Evolutionary conservation across 1,140 invertebrate genomes (phyloP), one percentile per base, ranked within the genome.

Genomic region (Drosophila suzukii): DNA sequence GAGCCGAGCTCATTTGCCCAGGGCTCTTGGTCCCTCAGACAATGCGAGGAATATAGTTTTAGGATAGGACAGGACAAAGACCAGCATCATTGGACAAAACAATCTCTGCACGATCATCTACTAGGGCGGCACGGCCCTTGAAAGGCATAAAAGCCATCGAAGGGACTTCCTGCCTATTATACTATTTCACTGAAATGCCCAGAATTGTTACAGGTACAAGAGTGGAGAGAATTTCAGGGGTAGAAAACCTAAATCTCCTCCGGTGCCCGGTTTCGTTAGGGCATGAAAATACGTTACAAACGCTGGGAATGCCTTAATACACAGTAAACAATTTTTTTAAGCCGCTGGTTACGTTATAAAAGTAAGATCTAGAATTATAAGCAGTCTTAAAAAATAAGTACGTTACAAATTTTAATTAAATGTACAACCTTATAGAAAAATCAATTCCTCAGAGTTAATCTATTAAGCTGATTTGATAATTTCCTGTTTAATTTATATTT

Each of bases 131-230:
- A 24, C 20, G 43, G 24, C 54, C 47, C 51, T 70, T 57, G 12
- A 66, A 61, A n/a, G 41, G 47, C 63, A 61, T 59, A 47, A 81
- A 60, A 66, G 30, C 11, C 57, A 55, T 57, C 24, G 13, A 76
- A 65, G 62, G 63, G 49, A 86, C 72, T 79, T 86, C 83, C 83
- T 88, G 75, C 57, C 56, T 53, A 43, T 80, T 83, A 61, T 68
- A 58, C 72, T 30, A 56, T 72, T 82, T 66, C 79, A 86, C 83
- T 75, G 56, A 38, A 70, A 46, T 47, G 41, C 62, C 39, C 17
- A 46, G 50, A 30, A 88, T 78, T 44, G 59, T 44, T 79, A 82
- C 82, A 86, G 82, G 82, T 86, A 86, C 34, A 11, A 11, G 5
- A 44, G 17, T 30, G 36, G 27, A 24, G 4, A 34, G 15, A 27